phyloP scores from a whole-genome alignment of 2,888 invertebrate genomes.

The Mythimna albipuncta region DNA sequence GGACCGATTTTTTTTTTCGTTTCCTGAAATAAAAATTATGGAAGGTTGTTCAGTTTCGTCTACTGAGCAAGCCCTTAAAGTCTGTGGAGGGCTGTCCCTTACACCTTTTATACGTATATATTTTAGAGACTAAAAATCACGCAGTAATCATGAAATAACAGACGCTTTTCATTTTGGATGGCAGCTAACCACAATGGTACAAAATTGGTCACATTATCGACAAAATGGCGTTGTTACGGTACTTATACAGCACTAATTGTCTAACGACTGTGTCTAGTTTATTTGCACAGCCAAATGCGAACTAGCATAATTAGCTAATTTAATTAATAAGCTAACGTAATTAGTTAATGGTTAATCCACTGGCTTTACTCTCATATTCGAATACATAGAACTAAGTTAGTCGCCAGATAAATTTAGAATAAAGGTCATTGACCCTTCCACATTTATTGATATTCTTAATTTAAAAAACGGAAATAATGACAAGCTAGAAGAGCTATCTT shows the following conservation, averaged over 20 bases:
- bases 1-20: too few species aligned
- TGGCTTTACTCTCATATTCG: slow-evolving; percentile 14
- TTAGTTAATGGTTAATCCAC: slow-evolving; percentile 50
- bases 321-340: slow-evolving; percentile 56
- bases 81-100: too few species aligned
- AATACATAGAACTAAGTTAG: neutral
- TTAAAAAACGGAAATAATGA: too few species aligned
- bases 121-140: slow-evolving; percentile 4
- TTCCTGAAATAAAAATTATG: too few species aligned
- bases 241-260: slow-evolving; percentile 22
- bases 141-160: slow-evolving; percentile 27
- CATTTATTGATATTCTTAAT: too few species aligned
- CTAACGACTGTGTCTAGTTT: slow-evolving; percentile 39
- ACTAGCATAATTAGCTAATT: slow-evolving; percentile 55
- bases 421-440: too few species aligned
- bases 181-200: slow-evolving; percentile 27
- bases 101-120: too few species aligned
- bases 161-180: slow-evolving; percentile 17
- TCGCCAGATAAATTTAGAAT: too few species aligned
- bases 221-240: slow-evolving; percentile 28
- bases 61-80: too few species aligned
- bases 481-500: too few species aligned
- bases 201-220: slow-evolving; percentile 45
- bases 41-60: too few species aligned
- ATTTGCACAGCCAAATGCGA: slow-evolving; percentile 42